Conservation (phyloP, 2,888 invertebrate genomes). For the Ferdinandea cuprea region DNA sequence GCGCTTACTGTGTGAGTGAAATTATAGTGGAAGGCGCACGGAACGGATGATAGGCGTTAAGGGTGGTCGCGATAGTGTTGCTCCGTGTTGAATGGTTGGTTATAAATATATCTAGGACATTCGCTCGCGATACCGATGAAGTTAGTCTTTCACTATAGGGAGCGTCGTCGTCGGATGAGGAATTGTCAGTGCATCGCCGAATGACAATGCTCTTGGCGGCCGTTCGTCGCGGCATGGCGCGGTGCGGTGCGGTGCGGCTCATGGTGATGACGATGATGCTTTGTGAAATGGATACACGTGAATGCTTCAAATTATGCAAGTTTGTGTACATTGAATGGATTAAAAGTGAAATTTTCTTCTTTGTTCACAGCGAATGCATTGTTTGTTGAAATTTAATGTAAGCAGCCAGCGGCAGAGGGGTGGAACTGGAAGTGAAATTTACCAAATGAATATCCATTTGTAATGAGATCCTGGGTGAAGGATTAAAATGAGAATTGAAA, state of each 20-base stretch:
- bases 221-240: too few species aligned
- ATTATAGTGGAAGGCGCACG: conserved; percentile 19
- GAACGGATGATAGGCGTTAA: not conserved
- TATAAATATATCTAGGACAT: conserved; percentile 32
- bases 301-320: conserved; percentile 39
- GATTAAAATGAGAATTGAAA: conserved; percentile 34
- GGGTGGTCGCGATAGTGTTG: not conserved
- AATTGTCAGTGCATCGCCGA: not conserved
- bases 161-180: conserved; percentile 2
- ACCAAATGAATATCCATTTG: conserved; percentile 22
- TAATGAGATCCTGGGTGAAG: conserved; percentile 35
- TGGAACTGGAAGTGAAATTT: not conserved
- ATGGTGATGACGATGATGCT: conserved; percentile 30
- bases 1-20: conserved; percentile 46
- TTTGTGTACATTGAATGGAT: conserved; percentile 29
- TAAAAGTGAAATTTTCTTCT: conserved; percentile 1
- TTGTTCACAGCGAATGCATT: conserved; percentile 1
- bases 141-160: conserved; percentile 6
- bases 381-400: conserved; percentile 1
- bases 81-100: conserved; percentile 40
- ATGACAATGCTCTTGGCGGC: conserved; percentile 38
- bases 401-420: not conserved
- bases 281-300: conserved; percentile 53
- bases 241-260: too few species aligned
- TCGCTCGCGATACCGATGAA: conserved; percentile 18